A percentile compares a stretch with the other conserved stretches of the same genome.
phyloP scores from a whole-genome alignment of 2,797 vertebrate species.

The Halcyon leucocephala region DNA sequence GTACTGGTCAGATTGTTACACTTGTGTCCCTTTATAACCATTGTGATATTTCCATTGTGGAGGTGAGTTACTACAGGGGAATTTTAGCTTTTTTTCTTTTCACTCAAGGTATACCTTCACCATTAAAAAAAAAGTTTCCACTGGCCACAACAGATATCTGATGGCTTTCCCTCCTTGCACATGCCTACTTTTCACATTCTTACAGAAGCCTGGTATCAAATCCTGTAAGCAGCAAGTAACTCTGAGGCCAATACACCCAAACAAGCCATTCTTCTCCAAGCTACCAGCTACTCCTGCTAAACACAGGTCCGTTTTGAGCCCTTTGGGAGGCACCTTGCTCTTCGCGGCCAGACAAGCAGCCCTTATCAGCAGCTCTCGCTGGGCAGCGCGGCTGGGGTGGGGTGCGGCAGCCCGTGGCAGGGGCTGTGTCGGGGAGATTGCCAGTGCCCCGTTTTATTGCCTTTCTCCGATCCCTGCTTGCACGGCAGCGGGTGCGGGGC shows the following conservation, averaged over 20 bases:
- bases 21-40: neutral
- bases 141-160: neutral
- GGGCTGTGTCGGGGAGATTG: neutral
- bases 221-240: neutral
- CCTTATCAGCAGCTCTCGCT: neutral
- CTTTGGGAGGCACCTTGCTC: neutral
- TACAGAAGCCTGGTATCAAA: neutral
- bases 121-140: neutral
- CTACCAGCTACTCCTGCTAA: neutral
- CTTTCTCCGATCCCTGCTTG: neutral
- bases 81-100: constrained; percentile 14
- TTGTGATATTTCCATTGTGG: neutral
- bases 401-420: neutral
- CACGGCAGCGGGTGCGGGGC: neutral
- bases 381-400: neutral
- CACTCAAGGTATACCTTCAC: neutral
- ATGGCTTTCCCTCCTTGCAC: neutral
- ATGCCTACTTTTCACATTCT: neutral
- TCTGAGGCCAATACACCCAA: neutral
- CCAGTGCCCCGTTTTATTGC: neutral
- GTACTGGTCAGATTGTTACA: neutral
- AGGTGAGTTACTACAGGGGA: constrained; percentile 7
- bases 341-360: neutral
- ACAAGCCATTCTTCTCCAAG: neutral
- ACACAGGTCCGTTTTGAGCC: neutral